phyloP scores from a whole-genome alignment of 1,140 invertebrate genomes.

The Lerema accius region DNA sequence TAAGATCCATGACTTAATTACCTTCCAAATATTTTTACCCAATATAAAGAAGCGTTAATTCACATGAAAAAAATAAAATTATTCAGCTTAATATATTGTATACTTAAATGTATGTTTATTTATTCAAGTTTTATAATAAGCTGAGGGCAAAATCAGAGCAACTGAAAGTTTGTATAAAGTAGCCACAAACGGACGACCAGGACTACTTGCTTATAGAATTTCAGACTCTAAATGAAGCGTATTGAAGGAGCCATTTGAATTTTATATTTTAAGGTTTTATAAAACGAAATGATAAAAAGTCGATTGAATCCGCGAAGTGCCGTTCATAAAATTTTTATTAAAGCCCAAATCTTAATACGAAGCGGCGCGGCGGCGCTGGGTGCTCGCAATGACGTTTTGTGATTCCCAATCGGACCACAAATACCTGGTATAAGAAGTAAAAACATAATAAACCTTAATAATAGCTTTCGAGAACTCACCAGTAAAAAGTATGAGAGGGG shows the following conservation, averaged over 20 bases:
- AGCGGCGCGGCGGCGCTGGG: background rate
- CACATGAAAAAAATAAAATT: too few species aligned
- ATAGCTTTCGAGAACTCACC: too few species aligned
- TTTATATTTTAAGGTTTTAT: slow-evolving; percentile 46
- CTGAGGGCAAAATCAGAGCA: background rate
- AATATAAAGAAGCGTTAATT: too few species aligned
- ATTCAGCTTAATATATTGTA: too few species aligned
- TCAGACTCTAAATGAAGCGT: slow-evolving; percentile 40
- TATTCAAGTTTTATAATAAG: slow-evolving; percentile 20
- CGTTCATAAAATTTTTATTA: slow-evolving; percentile 29
- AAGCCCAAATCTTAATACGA: slow-evolving; percentile 26
- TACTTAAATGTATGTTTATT: slow-evolving; percentile 1
- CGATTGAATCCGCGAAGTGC: slow-evolving; percentile 30
- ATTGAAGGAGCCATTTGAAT: slow-evolving; percentile 46
- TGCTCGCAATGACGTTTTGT: background rate
- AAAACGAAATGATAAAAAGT: slow-evolving; percentile 29
- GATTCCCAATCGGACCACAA: background rate
- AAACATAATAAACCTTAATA: too few species aligned
- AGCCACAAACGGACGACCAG: slow-evolving; percentile 35
- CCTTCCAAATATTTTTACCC: too few species aligned
- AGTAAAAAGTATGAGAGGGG: too few species aligned
- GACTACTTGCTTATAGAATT: slow-evolving; percentile 39
- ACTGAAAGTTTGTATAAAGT: background rate
- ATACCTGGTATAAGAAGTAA: background rate
- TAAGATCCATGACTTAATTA: too few species aligned